phyloP scores from a whole-genome alignment of 2,113 vertebrate genomes.

The Pungitius pungitius region DNA sequence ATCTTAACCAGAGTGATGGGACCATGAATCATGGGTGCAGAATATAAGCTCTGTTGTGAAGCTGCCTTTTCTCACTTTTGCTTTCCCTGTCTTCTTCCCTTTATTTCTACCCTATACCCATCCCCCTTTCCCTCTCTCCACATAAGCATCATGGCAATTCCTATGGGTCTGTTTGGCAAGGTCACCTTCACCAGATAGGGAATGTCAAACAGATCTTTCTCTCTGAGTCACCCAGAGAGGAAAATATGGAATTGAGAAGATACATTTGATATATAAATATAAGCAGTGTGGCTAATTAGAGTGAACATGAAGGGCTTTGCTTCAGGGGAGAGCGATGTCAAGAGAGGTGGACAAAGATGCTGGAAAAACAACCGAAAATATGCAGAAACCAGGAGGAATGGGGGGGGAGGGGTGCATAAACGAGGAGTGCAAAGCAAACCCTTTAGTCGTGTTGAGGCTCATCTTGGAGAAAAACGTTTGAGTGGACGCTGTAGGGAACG shows the following conservation, averaged over 20 bases:
- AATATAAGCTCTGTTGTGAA: slow-evolving; percentile 44
- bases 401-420: slow-evolving; percentile 39
- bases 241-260: background rate
- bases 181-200: slow-evolving; percentile 66
- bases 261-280: background rate
- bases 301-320: slow-evolving; percentile 29
- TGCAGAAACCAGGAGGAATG: background rate
- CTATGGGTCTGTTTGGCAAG: slow-evolving; percentile 69
- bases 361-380: slow-evolving; percentile 34
- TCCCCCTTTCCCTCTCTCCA: slow-evolving; percentile 5
- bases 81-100: slow-evolving; percentile 28
- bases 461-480: slow-evolving; percentile 2
- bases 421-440: slow-evolving; percentile 15
- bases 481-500: background rate
- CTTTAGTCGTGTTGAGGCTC: slow-evolving; percentile 5
- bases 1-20: slow-evolving; percentile 67
- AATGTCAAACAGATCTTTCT: slow-evolving; percentile 36
- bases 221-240: background rate
- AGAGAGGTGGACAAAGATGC: slow-evolving; percentile 30
- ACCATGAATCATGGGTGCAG: slow-evolving; percentile 57
- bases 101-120: slow-evolving; percentile 13
- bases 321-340: slow-evolving; percentile 17
- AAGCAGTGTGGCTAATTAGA: slow-evolving; percentile 3
- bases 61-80: slow-evolving; percentile 41
- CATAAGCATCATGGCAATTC: slow-evolving; percentile 70